Conservation (phyloP, 2,888 invertebrate genomes). For the Drosophila nr. medialis region DNA sequence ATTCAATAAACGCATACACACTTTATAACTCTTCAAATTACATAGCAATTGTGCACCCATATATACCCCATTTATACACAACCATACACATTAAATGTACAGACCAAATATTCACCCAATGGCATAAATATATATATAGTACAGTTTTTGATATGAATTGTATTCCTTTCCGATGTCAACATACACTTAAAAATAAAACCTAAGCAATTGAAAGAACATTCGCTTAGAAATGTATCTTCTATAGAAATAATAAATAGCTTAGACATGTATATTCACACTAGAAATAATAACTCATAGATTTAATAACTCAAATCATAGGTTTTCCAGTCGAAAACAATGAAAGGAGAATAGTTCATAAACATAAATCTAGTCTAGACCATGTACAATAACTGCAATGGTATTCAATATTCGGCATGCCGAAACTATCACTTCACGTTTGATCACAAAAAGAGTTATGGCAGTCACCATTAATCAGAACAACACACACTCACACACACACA, state of each 20-base stretch:
- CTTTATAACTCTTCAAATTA: constrained; percentile 9
- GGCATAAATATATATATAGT: not conserved
- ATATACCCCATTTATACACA: constrained; percentile 5
- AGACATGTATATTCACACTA: not conserved
- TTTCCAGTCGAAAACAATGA: not conserved
- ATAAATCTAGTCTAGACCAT: not conserved
- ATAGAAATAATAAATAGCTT: not conserved
- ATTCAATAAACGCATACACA: constrained; percentile 32
- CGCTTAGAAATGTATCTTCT: not conserved
- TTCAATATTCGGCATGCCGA: constrained; percentile 25
- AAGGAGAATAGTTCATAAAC: not conserved
- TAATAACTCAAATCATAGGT: not conserved
- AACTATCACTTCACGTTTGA: not conserved
- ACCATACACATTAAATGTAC: constrained; percentile 1
- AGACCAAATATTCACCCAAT: not conserved
- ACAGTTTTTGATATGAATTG: not conserved
- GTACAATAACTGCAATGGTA: constrained; percentile 17
- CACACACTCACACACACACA: not conserved
- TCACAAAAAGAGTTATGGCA: not conserved
- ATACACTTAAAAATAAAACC: not conserved
- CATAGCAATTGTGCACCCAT: constrained; percentile 37
- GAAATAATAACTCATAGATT: not conserved
- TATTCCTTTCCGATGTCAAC: not conserved
- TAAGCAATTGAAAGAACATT: not conserved
- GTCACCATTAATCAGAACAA: not conserved